These are phyloP conservation scores for Leiothrix lutea DNA, from an alignment of 2,113 vertebrate genomes.

Conservation along the genomic window DNA sequence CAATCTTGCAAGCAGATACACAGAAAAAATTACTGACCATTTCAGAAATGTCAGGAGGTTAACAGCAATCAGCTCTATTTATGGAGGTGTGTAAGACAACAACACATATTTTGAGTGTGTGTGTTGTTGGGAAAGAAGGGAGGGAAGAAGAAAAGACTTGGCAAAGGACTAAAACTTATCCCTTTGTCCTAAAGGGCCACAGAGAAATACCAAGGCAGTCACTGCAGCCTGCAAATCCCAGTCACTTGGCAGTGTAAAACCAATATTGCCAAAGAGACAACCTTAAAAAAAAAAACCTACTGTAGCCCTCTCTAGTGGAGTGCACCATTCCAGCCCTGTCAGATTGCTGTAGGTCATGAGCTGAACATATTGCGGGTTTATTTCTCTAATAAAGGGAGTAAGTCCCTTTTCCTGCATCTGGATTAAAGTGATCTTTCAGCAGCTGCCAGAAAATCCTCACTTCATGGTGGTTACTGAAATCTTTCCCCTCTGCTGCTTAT, in stretches of 20 bases:
- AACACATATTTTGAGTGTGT: rapidly evolving
- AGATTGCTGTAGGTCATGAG: not conserved
- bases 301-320: not conserved
- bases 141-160: not conserved
- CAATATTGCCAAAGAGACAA: slow-evolving; percentile 9
- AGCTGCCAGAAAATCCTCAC: not conserved
- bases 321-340: not conserved
- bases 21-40: not conserved
- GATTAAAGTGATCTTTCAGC: slow-evolving; percentile 39
- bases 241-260: not conserved
- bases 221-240: not conserved
- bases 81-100: not conserved
- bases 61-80: not conserved
- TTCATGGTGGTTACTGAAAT: not conserved
- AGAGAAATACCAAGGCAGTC: not conserved
- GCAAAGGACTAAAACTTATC: not conserved
- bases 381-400: slow-evolving; percentile 9
- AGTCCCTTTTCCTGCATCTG: not conserved
- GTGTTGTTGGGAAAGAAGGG: not conserved
- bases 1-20: not conserved
- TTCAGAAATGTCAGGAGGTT: not conserved
- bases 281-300: not conserved
- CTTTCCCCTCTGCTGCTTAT: not conserved
- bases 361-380: not conserved
- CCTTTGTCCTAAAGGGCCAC: not conserved